A percentile compares a stretch with the other conserved stretches of the same genome.
phyloP scores from a whole-genome alignment of 2,797 vertebrate species.

The Gymnopithys bicolor region DNA sequence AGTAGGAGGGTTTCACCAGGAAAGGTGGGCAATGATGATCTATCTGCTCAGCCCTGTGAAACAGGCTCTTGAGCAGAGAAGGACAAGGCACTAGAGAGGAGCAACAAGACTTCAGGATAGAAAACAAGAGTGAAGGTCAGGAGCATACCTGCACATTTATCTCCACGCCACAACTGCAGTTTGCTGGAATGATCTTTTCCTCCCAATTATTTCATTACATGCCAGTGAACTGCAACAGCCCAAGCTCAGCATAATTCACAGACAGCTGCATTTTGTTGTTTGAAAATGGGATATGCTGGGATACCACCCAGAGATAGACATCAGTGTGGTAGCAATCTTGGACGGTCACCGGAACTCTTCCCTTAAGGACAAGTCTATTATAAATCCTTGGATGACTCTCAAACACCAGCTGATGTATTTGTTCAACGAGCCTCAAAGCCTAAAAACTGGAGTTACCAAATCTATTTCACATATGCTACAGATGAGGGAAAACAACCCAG shows the following conservation, averaged over 20 bases:
- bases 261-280: neutral
- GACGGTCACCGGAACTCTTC: neutral
- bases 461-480: neutral
- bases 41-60: neutral
- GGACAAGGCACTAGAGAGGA: neutral
- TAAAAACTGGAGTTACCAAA: neutral
- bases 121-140: neutral
- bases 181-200: neutral
- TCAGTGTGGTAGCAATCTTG: neutral
- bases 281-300: neutral
- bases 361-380: neutral
- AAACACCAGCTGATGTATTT: neutral
- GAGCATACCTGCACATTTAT: accelerated
- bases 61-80: neutral
- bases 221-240: neutral
- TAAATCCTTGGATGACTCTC: neutral
- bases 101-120: accelerated
- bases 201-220: neutral
- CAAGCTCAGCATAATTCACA: neutral
- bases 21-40: neutral
- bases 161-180: neutral
- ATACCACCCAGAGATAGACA: neutral
- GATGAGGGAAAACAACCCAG: neutral
- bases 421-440: neutral
- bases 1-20: neutral